phyloP scores from a whole-genome alignment of 2,113 vertebrate genomes.

The Tyrannus savana region DNA sequence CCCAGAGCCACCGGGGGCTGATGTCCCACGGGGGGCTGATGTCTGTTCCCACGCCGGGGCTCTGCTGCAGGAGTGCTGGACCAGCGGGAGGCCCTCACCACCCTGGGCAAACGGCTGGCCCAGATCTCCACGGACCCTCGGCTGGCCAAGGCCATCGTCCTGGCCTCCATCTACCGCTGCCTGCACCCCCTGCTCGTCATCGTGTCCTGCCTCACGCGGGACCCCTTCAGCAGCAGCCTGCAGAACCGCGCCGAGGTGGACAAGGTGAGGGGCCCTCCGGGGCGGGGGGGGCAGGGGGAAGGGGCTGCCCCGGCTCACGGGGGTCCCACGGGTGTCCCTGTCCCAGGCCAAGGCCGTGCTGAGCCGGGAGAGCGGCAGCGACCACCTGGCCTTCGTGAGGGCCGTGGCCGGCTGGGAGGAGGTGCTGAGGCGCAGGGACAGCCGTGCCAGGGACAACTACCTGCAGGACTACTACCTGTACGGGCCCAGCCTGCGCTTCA shows the following conservation, averaged over 20 bases:
- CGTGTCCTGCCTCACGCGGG: conserved; percentile 91
- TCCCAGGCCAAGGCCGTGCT: conserved; percentile 85
- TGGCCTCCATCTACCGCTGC: conserved; percentile 90
- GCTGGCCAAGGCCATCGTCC: conserved; percentile 90
- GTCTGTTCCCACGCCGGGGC: not conserved
- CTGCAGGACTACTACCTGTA: conserved; percentile 83
- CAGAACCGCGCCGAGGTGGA: conserved; percentile 85
- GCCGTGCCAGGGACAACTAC: conserved; percentile 80
- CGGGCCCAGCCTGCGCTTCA: conserved; percentile 84
- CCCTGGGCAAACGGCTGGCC: conserved; percentile 87
- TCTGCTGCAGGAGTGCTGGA: conserved; percentile 86
- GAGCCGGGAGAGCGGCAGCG: conserved; percentile 85
- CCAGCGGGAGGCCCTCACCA: conserved; percentile 84
- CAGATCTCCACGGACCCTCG: conserved; percentile 92
- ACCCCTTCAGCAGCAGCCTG: conserved; percentile 93
- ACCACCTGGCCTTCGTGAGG: conserved; percentile 87
- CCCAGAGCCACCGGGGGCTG: accelerated
- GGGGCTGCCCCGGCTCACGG: not conserved
- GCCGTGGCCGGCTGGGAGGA: conserved; percentile 87
- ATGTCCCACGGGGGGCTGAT: accelerated
- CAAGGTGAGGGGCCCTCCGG: conserved; percentile 74
- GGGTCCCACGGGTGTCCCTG: not conserved
- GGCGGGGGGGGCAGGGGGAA: accelerated
- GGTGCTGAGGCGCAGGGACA: conserved; percentile 75
- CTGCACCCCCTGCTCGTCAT: conserved; percentile 88